Conservation (phyloP, 2,113 vertebrate genomes). For the Mormyrus iriodes region DNA sequence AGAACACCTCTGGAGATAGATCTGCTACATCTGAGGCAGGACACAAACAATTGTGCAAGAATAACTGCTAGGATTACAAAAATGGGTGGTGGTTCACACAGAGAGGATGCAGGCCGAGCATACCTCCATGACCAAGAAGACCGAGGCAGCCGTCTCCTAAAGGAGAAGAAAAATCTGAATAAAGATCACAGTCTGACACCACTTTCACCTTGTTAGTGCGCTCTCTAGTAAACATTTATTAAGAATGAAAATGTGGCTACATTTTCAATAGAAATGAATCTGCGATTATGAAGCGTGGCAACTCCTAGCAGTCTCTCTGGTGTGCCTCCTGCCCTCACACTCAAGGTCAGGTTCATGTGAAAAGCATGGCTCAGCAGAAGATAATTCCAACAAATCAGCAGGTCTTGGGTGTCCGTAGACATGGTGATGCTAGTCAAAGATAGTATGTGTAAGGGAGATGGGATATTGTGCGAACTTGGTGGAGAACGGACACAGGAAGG, state of each 20-base stretch:
- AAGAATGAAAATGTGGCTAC: background rate
- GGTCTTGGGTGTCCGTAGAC: background rate
- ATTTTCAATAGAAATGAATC: background rate
- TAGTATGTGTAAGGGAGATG: background rate
- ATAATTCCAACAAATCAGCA: background rate
- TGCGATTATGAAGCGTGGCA: background rate
- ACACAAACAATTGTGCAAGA: background rate
- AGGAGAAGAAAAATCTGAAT: constrained; percentile 44
- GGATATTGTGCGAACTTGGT: background rate
- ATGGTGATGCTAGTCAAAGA: background rate
- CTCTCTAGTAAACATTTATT: background rate
- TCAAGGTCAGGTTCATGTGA: background rate
- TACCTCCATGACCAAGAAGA: constrained; percentile 97
- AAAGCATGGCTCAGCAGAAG: background rate
- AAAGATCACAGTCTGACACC: background rate
- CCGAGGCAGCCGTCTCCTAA: constrained; percentile 88
- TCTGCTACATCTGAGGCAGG: background rate
- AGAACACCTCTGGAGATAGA: background rate
- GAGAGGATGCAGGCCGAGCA: constrained; percentile 23
- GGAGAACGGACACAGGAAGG: background rate
- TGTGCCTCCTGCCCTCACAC: background rate
- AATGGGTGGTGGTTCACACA: background rate
- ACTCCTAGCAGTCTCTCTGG: background rate
- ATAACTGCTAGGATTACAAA: background rate
- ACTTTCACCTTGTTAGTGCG: background rate